Conservation (phyloP, 2,888 invertebrate species). For the Pristionchus exspectatus region DNA sequence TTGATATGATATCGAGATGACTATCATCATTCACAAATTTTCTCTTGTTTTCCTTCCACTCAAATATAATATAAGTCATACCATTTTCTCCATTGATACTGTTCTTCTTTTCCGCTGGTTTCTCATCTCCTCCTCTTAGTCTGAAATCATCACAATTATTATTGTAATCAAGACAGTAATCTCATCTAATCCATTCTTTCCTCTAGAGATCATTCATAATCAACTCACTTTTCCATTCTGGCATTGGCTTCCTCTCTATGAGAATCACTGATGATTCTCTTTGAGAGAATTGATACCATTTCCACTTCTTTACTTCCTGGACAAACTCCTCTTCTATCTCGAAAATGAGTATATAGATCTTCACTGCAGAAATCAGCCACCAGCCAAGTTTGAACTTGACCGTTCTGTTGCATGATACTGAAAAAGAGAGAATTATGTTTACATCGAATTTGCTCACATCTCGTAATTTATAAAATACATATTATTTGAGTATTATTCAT, state of each 20-base stretch:
- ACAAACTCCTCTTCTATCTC: not conserved
- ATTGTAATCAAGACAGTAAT: not conserved
- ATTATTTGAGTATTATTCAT: too few relatives aligned
- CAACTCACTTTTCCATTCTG: not conserved
- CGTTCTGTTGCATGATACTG: not conserved
- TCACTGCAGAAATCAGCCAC: slow-evolving; percentile 45
- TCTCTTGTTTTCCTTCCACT: not conserved
- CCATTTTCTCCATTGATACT: slow-evolving; percentile 31
- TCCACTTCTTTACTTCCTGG: not conserved
- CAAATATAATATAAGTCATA: not conserved
- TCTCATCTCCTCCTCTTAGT: slow-evolving; percentile 17
- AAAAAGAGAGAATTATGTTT: not conserved
- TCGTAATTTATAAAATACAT: too few relatives aligned
- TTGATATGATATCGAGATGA: not conserved
- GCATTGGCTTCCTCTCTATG: not conserved
- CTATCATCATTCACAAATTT: not conserved
- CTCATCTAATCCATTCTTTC: not conserved
- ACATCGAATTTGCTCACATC: too few relatives aligned
- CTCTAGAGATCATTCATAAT: not conserved
- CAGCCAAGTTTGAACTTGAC: slow-evolving; percentile 9
- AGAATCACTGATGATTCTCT: not conserved
- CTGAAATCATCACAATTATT: not conserved
- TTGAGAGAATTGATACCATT: not conserved
- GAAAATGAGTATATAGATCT: not conserved
- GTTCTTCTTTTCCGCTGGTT: not conserved